These are phyloP conservation scores for Pangasianodon hypophthalmus DNA, from an alignment of 2,113 vertebrate genomes.

Conservation along the genomic window DNA sequence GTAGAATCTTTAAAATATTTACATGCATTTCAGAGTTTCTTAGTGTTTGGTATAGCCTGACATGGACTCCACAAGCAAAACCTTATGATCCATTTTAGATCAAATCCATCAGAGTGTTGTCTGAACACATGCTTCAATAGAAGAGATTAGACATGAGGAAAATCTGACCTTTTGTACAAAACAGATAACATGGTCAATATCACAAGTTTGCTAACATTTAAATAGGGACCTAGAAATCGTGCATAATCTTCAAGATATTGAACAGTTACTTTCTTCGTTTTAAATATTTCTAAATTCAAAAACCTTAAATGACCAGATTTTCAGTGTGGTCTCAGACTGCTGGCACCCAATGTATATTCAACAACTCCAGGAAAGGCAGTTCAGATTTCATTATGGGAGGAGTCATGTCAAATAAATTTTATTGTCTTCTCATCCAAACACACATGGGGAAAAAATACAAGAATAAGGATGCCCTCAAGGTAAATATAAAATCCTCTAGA, in stretches of 20 bases:
- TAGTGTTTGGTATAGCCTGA: background rate
- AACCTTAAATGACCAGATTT: background rate
- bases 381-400: background rate
- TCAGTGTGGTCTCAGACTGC: background rate
- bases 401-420: background rate
- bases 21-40: background rate
- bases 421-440: background rate
- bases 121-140: background rate
- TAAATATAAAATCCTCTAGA: background rate
- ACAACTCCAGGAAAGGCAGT: background rate
- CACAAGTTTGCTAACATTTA: background rate
- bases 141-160: background rate
- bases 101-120: background rate
- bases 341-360: background rate
- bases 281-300: background rate
- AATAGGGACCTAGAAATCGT: background rate
- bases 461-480: background rate
- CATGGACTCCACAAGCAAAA: background rate
- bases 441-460: background rate
- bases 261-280: background rate
- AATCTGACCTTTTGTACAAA: background rate
- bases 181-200: background rate
- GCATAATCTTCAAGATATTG: background rate
- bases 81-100: background rate
- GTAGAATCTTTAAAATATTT: background rate